Conservation (phyloP, 1,140 invertebrate species). For the Sinella curviseta region DNA sequence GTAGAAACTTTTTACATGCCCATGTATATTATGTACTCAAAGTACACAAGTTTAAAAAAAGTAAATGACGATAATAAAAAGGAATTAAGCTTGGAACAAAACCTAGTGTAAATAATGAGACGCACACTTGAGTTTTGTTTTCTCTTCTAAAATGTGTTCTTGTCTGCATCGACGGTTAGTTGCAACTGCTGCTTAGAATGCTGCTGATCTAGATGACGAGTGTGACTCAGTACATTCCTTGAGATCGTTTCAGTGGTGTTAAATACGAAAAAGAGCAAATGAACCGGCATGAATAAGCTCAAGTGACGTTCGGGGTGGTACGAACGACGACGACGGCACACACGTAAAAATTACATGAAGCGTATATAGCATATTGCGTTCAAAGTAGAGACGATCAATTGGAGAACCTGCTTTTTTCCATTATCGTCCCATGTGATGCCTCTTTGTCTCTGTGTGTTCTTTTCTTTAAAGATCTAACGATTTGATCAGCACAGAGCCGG, state of each 20-base stretch:
- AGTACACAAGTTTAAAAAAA: too few relatives aligned
- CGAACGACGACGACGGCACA: neutral
- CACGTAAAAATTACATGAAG: neutral
- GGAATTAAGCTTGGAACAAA: too few relatives aligned
- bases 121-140: too few relatives aligned
- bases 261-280: neutral
- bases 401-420: neutral
- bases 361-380: too few relatives aligned
- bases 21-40: neutral
- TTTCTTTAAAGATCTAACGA: too few relatives aligned
- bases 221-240: neutral
- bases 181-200: neutral
- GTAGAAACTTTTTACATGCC: neutral
- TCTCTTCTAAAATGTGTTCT: neutral
- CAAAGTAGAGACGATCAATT: neutral
- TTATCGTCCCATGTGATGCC: neutral
- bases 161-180: too few relatives aligned
- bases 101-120: too few relatives aligned
- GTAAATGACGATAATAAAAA: too few relatives aligned
- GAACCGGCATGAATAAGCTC: neutral
- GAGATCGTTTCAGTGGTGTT: neutral
- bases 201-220: neutral
- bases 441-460: neutral
- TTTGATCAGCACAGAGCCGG: neutral
- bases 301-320: neutral